These are phyloP conservation scores for Hypomecis atomaria DNA, from an alignment of 2,888 invertebrate genomes.

Conservation along the genomic window DNA sequence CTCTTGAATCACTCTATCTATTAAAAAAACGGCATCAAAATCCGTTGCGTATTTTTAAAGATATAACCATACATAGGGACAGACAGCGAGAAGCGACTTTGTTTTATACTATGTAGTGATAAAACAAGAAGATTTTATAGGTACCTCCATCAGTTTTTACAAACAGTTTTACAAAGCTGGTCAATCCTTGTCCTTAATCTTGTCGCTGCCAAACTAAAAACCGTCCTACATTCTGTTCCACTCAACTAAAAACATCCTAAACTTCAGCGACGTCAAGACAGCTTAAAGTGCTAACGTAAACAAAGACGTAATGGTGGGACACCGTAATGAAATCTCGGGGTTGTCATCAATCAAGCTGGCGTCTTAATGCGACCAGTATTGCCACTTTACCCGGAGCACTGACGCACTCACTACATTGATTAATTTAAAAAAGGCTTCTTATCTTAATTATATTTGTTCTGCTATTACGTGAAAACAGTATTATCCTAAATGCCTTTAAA, in stretches of 20 bases:
- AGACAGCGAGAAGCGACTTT: too few species aligned
- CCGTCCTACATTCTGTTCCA: neutral
- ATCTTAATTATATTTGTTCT: neutral
- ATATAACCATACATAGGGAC: too few species aligned
- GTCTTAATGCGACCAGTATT: slow-evolving; percentile 49
- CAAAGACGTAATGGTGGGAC: slow-evolving; percentile 52
- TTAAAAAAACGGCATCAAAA: too few species aligned
- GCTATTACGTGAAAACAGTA: neutral
- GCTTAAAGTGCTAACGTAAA: slow-evolving; percentile 52
- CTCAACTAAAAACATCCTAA: neutral
- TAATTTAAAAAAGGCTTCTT: slow-evolving; percentile 38
- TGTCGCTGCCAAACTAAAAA: neutral
- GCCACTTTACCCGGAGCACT: slow-evolving; percentile 48
- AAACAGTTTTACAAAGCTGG: too few species aligned
- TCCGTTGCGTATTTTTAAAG: too few species aligned
- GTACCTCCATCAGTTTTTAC: too few species aligned
- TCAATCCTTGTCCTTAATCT: too few species aligned
- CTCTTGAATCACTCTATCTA: too few species aligned
- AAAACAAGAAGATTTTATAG: too few species aligned
- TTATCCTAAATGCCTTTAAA: too few species aligned
- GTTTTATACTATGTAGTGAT: too few species aligned
- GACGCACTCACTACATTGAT: slow-evolving; percentile 38
- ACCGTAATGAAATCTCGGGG: slow-evolving; percentile 57
- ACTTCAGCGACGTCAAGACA: slow-evolving; percentile 38
- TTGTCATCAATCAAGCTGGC: slow-evolving; percentile 59